Percentiles rank a stretch among this genome's conserved stretches.
These are phyloP conservation scores for Staurois parvus DNA, from an alignment of 2,797 vertebrate genomes.

Conservation along the genomic window DNA sequence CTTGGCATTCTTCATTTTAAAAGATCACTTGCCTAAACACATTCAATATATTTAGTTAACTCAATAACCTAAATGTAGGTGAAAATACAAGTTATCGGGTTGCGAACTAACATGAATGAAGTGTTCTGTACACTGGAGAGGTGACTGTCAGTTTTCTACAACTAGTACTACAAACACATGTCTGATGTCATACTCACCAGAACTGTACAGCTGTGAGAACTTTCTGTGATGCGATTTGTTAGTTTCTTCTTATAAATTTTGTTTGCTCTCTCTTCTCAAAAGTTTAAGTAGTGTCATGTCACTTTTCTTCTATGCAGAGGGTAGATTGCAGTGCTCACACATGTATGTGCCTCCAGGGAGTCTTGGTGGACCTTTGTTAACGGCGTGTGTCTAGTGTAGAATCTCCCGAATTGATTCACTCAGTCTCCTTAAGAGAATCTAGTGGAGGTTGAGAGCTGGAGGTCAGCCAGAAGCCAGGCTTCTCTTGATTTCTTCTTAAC, in stretches of 20 bases:
- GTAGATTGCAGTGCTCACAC: neutral
- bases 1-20: no score
- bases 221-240: neutral
- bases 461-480: constrained; percentile 81
- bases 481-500: constrained; percentile 69
- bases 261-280: neutral
- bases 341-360: neutral
- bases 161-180: no score
- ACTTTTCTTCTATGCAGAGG: neutral
- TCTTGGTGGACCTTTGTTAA: constrained; percentile 26
- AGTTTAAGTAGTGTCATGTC: neutral
- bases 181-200: constrained; percentile 23
- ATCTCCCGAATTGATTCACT: constrained; percentile 9
- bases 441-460: constrained; percentile 78
- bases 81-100: no score
- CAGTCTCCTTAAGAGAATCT: constrained; percentile 70
- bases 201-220: neutral
- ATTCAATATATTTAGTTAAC: no score
- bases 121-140: neutral
- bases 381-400: constrained; percentile 24
- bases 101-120: no score
- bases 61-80: no score
- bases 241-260: neutral
- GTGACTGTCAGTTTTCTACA: neutral
- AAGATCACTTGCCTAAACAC: no score